Evolutionary conservation across 1,140 invertebrate genomes (phyloP).

Genomic region (Muscidifurax raptorellus): DNA sequence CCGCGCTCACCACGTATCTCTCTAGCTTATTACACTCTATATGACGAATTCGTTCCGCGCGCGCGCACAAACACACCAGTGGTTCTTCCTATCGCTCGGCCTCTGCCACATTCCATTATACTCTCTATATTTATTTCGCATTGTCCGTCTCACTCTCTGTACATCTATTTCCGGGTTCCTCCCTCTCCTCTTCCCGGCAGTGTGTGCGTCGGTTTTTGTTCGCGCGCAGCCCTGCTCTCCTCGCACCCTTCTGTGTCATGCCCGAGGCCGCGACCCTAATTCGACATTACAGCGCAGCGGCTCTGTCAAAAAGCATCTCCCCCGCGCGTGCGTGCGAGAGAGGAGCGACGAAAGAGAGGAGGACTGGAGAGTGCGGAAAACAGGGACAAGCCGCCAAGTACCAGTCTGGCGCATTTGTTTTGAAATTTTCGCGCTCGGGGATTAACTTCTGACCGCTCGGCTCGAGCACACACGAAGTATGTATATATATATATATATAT

Average conservation of each 20-base stretch:
- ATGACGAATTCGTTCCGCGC: neutral
- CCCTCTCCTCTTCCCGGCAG: neutral
- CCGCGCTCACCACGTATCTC: neutral
- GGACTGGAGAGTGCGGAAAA: neutral
- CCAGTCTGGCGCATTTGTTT: slow-evolving; percentile 23
- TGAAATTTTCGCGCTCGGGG: slow-evolving; percentile 17
- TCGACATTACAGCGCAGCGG: slow-evolving; percentile 17
- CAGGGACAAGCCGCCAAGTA: neutral
- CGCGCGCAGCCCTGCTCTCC: neutral
- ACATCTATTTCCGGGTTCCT: neutral
- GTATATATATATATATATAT: too few relatives aligned
- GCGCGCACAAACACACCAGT: neutral
- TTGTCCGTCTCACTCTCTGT: neutral
- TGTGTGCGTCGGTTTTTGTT: neutral
- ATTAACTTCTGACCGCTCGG: neutral
- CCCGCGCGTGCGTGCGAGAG: too few relatives aligned
- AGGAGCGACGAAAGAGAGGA: neutral
- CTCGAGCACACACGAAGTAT: neutral
- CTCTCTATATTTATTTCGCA: neutral
- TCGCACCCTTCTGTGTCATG: neutral
- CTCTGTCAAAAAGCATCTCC: neutral
- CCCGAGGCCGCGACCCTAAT: slow-evolving; percentile 7
- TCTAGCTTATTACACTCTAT: neutral
- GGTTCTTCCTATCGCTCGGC: neutral
- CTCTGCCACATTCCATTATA: neutral